These are phyloP conservation scores for Prochilodus magdalenae DNA, from an alignment of 2,113 vertebrate species.

Conservation along the genomic window DNA sequence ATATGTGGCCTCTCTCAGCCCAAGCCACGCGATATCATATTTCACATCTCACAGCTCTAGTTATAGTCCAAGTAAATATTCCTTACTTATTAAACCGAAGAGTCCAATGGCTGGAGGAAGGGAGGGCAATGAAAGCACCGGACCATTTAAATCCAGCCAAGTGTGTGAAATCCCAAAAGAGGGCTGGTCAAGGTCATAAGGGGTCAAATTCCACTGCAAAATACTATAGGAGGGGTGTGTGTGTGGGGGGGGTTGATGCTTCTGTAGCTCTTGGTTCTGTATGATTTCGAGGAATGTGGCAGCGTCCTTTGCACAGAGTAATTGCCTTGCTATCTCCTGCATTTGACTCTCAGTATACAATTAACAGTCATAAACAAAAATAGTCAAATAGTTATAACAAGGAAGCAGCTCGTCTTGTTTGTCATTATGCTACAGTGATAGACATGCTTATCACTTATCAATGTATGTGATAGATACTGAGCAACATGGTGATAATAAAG, in stretches of 20 bases:
- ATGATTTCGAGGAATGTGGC: constrained; percentile 60
- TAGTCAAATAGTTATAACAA: neutral
- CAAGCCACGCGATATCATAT: neutral
- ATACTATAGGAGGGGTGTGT: constrained; percentile 35
- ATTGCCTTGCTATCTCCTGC: neutral
- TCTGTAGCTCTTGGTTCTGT: no score
- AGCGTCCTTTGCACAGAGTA: constrained; percentile 23
- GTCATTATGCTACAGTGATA: neutral
- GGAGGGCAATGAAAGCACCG: constrained; percentile 39
- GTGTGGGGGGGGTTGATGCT: constrained; percentile 48
- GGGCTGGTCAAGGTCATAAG: constrained; percentile 71
- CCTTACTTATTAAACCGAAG: neutral
- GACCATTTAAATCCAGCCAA: constrained; percentile 74
- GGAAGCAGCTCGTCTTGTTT: neutral
- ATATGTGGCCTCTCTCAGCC: neutral
- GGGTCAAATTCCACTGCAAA: constrained; percentile 78
- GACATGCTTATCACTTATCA: neutral
- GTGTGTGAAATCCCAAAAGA: constrained; percentile 76
- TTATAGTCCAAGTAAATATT: neutral
- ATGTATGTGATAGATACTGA: neutral
- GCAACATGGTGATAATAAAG: no score
- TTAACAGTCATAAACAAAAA: neutral
- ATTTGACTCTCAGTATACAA: constrained; percentile 33
- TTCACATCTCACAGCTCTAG: neutral
- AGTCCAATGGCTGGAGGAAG: constrained; percentile 41